Evolutionary conservation across 2,113 vertebrate species (phyloP).

Genomic region (Neolamprologus caudopunctatus): DNA sequence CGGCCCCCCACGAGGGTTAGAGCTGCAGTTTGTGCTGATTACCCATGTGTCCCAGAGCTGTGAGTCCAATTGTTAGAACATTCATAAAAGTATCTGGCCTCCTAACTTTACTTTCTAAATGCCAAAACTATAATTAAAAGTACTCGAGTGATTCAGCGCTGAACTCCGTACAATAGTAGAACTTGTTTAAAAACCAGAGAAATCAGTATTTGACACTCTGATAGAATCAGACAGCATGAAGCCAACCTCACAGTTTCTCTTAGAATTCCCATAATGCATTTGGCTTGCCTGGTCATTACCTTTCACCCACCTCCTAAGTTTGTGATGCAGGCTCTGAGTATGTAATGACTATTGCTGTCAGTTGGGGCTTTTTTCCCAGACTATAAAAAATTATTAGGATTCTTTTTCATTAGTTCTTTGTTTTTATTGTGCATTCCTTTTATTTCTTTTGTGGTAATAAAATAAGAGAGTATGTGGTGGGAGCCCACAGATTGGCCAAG

Average conservation of each 20-base stretch:
- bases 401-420: not conserved
- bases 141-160: not conserved
- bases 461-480: not conserved
- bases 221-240: not conserved
- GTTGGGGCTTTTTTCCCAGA: not conserved
- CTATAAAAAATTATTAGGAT: not conserved
- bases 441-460: not conserved
- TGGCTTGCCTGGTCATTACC: not conserved
- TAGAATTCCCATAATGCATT: not conserved
- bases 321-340: not conserved
- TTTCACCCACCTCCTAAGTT: not conserved
- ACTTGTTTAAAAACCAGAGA: not conserved
- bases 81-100: not conserved
- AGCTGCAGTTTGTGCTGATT: not conserved
- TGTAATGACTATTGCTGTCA: not conserved
- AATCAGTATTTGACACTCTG: not conserved
- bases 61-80: not conserved
- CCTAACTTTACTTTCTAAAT: not conserved
- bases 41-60: not conserved
- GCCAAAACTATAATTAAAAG: not conserved
- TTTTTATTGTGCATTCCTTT: not conserved
- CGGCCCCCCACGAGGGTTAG: not conserved
- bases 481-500: not conserved
- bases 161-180: not conserved
- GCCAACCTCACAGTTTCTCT: not conserved